Base-by-base conservation (phyloP, 2,797 vertebrate species). In the Cyprinodon diabolis region DNA sequence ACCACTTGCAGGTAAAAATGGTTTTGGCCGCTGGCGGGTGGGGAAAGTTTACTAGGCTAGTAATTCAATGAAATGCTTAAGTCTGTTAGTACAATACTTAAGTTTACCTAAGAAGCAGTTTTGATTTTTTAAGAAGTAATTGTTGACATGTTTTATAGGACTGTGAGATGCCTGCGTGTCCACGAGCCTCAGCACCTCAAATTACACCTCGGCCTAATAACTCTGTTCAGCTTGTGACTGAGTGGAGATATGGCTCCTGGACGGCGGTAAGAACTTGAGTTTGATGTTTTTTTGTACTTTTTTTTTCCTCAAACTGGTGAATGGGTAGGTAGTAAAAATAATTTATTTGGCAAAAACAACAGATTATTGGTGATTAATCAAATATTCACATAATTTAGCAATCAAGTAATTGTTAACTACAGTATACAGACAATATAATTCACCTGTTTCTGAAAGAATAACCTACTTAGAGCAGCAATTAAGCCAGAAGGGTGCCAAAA, bases 201-300 rank as follows among this genome's bases (percentile, higher is more conserved):
- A 94, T 94, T 85, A 97, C 96, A 11, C 90, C 93, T 3, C 90
- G 93, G 75, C 95, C 97, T 52, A 79, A 91, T 66, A 85, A 90
- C 89, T 91, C 91, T 0, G 77, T 87, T 43, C 94, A 93, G 71
- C 93, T 94, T 68, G 82, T 84, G 69, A 95, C 95, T 19, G 96
- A 99, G 57, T 99, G 98, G 98, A 93, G 98, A 96, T 96, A 96
- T 0, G 98, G 98, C 71, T 99, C 97, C 62, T 99, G 98, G 98
- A 98, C 97, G 0, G 94, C 96, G 74, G 98, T 99, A 93, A 95
- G 96, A 92, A 90, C 75, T 71, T 43, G 11, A 63, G 65, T 78
- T 84, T 63, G 69, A 25, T 69, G 52, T 51, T 48, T 84, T 69
- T 23, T 6, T 68, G 72, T 25, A 12, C 5, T 69, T 73, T 77